Base-by-base conservation (phyloP, 30 jellyfish, hydroid and myxozoan species). In the Aurelia sp. region DNA sequence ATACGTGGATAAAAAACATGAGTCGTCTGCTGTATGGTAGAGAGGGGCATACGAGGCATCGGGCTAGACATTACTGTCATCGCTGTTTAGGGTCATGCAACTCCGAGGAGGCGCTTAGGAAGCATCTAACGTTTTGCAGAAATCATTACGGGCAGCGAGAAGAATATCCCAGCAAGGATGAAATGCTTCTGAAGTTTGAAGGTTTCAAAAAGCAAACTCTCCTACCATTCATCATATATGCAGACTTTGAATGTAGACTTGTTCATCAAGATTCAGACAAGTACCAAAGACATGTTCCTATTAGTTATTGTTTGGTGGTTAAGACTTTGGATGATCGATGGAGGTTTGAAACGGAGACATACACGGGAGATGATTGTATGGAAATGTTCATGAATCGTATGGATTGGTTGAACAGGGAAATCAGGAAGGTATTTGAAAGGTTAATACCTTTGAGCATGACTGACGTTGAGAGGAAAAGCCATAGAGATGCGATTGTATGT, bases 201-300 rank as follows among this genome's bases (percentile, higher is more conserved):
- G 31, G 31, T 17, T 21, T 67, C 48, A 33, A 67, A 68, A 24
- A 67, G 21, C 35, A 67, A 13, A 24, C 31, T 8, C 8, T 8
- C 8, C 78, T 67, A 27, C 78, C 78, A 16, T 67, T 67, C 48
- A 67, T 33, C 47, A 67, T 67, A 19, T 18, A 67, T 6, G 78
- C 78, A 21, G 78, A 67, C 13, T 67, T 67, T 33, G 78, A 67
- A 67, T 67, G 78, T 13, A 17, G 8, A 3, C 48, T 67, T 8
- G 69, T 3, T 3, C 69, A 9, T 6, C 69, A 59, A 21, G 27
- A 21, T 21, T 17, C 69, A 8, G 8, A 18, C 10, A 59, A 11
- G 8, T 59, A 59, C 5, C 69, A 59, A 59, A 21, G 13, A 11
- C 69, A 59, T 59, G 69, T 59, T 17, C 69, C 69, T 5, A 59